A percentile compares a stretch with the other conserved stretches of the same genome.
Evolutionary conservation across 37 sponge, comb jelly and placozoan genomes (phyloP).

Genomic region (Tethya wilhelma): DNA sequence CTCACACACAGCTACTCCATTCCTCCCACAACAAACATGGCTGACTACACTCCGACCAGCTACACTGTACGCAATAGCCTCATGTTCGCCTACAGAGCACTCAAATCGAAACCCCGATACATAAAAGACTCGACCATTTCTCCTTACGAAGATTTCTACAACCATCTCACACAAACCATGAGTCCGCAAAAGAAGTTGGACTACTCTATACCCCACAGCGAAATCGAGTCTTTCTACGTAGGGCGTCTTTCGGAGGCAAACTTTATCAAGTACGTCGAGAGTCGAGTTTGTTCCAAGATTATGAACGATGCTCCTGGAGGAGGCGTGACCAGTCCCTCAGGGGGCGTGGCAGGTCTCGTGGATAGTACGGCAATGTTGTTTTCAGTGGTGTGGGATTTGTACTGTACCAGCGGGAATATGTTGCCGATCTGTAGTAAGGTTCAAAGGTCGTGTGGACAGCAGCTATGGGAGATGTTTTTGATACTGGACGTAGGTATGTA

Average conservation of each 20-base stretch:
- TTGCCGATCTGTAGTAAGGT: not conserved
- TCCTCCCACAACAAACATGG: not conserved
- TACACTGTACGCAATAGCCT: slow-evolving; percentile 33
- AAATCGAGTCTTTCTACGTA: slow-evolving; percentile 51
- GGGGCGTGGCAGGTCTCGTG: not conserved
- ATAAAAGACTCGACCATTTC: slow-evolving; percentile 11
- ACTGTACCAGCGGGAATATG: not conserved
- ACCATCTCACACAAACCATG: not conserved
- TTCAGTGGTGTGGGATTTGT: slow-evolving; percentile 39
- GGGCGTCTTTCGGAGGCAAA: slow-evolving; percentile 6
- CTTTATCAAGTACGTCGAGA: slow-evolving; percentile 10
- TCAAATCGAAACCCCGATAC: slow-evolving; percentile 23
- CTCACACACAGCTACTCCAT: not conserved
- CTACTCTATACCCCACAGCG: slow-evolving; percentile 8
- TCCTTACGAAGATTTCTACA: slow-evolving; percentile 41
- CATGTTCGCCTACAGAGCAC: slow-evolving; percentile 10
- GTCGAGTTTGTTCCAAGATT: slow-evolving; percentile 6
- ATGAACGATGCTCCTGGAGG: not conserved
- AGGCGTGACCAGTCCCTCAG: not conserved
- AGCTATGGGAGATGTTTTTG: slow-evolving; percentile 63
- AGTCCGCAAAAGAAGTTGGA: slow-evolving; percentile 1
- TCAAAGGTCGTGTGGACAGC: slow-evolving; percentile 12
- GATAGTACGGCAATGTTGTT: not conserved
- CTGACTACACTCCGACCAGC: too few species aligned
- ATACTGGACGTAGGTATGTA: slow-evolving; percentile 35